phyloP scores from a whole-genome alignment of 2,797 vertebrate species.

The Phrynocephalus vlangalii region DNA sequence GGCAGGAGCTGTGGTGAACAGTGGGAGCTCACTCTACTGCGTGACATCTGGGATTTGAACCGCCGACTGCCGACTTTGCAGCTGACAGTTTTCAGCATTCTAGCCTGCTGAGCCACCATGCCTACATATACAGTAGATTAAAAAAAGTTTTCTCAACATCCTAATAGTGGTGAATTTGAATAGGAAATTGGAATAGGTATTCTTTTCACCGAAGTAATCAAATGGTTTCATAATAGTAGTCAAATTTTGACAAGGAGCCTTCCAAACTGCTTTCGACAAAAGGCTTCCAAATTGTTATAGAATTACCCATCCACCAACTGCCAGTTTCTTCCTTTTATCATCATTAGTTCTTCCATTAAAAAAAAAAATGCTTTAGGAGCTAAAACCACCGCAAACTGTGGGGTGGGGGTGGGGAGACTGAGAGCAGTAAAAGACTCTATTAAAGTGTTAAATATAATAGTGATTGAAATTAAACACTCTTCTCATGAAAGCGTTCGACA shows the following conservation, averaged over 20 bases:
- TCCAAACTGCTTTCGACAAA: not conserved
- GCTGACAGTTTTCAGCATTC: too few relatives aligned
- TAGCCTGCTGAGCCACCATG: too few relatives aligned
- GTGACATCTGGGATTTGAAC: too few relatives aligned
- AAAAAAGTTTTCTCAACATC: not conserved
- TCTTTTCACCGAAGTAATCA: not conserved
- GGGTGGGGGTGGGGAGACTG: not conserved
- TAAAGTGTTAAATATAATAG: slow-evolving; percentile 36
- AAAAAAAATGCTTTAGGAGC: slow-evolving; percentile 35
- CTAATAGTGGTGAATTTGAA: not conserved
- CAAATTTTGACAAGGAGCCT: not conserved
- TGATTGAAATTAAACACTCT: slow-evolving; percentile 48
- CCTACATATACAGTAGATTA: not conserved
- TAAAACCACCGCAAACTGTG: slow-evolving; percentile 27
- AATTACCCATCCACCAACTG: slow-evolving; percentile 15
- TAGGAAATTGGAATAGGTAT: not conserved
- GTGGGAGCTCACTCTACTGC: too few relatives aligned
- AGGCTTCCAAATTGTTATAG: slow-evolving; percentile 28
- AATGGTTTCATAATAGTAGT: not conserved
- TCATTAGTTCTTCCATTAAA: slow-evolving; percentile 30
- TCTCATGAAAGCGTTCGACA: slow-evolving; percentile 50
- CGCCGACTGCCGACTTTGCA: too few relatives aligned
- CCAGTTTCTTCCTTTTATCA: slow-evolving; percentile 39
- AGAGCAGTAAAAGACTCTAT: slow-evolving; percentile 34
- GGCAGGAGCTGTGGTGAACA: too few relatives aligned